phyloP scores from a whole-genome alignment of 2,113 vertebrate species.

The Tenebrosternarchus preto region DNA sequence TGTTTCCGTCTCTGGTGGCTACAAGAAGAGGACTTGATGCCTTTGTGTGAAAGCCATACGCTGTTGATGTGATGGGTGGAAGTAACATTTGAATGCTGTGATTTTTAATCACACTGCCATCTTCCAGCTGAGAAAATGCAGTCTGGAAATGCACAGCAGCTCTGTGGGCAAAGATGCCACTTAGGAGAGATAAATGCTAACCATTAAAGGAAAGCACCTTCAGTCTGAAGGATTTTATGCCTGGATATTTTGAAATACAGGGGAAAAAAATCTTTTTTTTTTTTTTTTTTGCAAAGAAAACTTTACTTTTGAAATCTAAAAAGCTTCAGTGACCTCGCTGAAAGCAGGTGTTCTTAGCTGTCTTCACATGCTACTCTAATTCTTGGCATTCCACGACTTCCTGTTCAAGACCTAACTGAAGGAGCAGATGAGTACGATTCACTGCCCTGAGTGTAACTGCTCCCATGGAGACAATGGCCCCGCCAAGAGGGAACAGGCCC shows the following conservation, averaged over 20 bases:
- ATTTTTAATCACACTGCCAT: conserved; percentile 51
- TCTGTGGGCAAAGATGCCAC: conserved; percentile 1
- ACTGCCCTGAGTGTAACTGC: conserved; percentile 8
- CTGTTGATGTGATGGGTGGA: conserved; percentile 42
- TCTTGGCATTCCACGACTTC: conserved; percentile 17
- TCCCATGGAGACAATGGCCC: conserved; percentile 15
- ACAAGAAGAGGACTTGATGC: conserved; percentile 17
- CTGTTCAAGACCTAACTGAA: conserved; percentile 38
- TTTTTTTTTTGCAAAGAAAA: neutral
- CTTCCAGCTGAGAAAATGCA: conserved; percentile 32
- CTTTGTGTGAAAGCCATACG: conserved; percentile 45
- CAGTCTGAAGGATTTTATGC: too few species aligned
- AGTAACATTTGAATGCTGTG: conserved; percentile 30
- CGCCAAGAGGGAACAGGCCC: conserved; percentile 14
- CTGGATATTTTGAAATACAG: neutral
- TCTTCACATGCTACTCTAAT: conserved; percentile 33
- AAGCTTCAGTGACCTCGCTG: conserved; percentile 3
- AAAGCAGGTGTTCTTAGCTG: neutral
- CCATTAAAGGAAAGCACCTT: neutral
- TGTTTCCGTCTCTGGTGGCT: conserved; percentile 43
- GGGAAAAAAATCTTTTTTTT: neutral
- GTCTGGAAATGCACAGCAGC: conserved; percentile 14
- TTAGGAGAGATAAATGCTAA: neutral
- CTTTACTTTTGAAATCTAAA: neutral
- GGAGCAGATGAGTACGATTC: conserved; percentile 6